Base-by-base conservation (phyloP, 2,113 vertebrate genomes). In the Oryzias curvinotus region DNA sequence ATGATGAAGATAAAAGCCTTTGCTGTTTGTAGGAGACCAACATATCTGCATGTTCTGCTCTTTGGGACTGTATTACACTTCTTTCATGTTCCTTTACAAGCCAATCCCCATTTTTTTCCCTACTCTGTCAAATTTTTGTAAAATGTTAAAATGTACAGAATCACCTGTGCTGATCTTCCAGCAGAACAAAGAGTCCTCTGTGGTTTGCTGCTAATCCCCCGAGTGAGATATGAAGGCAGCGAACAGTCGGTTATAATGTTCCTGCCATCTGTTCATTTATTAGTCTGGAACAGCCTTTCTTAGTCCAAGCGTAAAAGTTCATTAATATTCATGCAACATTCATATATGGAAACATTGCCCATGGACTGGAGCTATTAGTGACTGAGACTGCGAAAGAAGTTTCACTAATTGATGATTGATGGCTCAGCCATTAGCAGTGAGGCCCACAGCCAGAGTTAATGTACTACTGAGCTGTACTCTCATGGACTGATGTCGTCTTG, bases 231-330 rank as follows among this genome's bases (percentile, higher is more conserved):
- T 73, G 75, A 88, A 85, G 78, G 71, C 82, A 55, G 75, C 52
- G 71, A 85, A 57, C 69, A 71, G 83, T 80, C 76, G 70, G 79
- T 69, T 81, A 83, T 80, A 86, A 86, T 73, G 65, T 82, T 78
- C 62, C 74, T 71, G 60, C 87, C 85, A 89, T 85, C 80, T 85
- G 85, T 74, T 89, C 82, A 77, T 85, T 86, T 83, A 86, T 87
- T 84, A 86, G 76, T 73, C 82, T 84, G 79, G 78, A 87, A 82
- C 73, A 80, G 67, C 74, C 72, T 77, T 78, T 68, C 80, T 77
- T 65, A 48, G 75, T 80, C 73, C 71, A 49, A 61, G 70, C 71
- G 16, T 79, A 77, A 72, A 62, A 68, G 68, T 72, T 79, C 73
- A 88, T 89, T 84, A 86, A 80, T 85, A 89, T 88, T 89, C 83